A percentile compares a stretch with the other conserved stretches of the same genome.
Conservation (phyloP, 1,140 invertebrate species). For the Drosophila triauraria region DNA sequence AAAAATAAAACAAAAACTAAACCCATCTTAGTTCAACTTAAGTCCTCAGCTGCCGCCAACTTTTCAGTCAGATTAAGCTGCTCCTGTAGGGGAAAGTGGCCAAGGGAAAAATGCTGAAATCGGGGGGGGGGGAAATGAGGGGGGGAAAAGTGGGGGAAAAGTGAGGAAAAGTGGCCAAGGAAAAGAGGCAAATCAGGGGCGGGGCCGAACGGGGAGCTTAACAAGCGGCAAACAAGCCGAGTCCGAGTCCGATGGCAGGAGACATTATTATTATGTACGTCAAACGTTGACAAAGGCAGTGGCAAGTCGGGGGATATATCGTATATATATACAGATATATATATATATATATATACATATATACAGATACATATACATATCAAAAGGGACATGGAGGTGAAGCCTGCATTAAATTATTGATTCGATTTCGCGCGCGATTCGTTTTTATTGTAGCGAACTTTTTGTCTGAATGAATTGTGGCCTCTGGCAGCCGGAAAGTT, state of each 20-base stretch:
- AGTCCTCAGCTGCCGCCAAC: not conserved
- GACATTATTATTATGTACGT: slow-evolving; percentile 74
- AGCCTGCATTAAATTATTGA: slow-evolving; percentile 81
- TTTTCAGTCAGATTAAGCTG: slow-evolving; percentile 31
- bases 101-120: not conserved
- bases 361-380: not conserved
- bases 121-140: too few relatives aligned
- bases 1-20: not conserved
- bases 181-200: not conserved
- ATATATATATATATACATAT: not conserved
- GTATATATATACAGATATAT: not conserved
- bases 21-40: not conserved
- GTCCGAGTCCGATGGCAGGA: slow-evolving; percentile 36
- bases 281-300: slow-evolving; percentile 54
- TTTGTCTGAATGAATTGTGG: slow-evolving; percentile 72
- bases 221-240: slow-evolving; percentile 68
- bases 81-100: slow-evolving; percentile 21
- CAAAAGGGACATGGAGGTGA: slow-evolving; percentile 9
- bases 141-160: not conserved
- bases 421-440: slow-evolving; percentile 75
- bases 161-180: not conserved
- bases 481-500: slow-evolving; percentile 55
- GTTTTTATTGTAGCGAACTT: slow-evolving; percentile 76
- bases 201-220: slow-evolving; percentile 21
- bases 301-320: slow-evolving; percentile 3